Conservation (phyloP, 2,888 invertebrate species). For the Sphinx pinastri region DNA sequence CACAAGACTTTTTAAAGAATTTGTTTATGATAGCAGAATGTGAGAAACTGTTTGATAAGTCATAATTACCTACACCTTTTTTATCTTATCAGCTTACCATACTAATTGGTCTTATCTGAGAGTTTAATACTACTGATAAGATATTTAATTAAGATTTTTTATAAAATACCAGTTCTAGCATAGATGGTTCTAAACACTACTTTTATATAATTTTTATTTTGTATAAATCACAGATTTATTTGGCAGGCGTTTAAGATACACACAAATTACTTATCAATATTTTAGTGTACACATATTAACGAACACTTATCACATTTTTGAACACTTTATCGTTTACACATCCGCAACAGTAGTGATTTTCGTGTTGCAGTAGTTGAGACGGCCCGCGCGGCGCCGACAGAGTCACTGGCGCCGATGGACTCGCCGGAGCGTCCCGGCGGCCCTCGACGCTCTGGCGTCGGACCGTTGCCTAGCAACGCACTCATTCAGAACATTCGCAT, state of each 20-base stretch:
- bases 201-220: background rate
- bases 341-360: slow-evolving; percentile 28
- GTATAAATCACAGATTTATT: background rate
- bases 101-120: slow-evolving; percentile 49
- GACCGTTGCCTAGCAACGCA: slow-evolving; percentile 75
- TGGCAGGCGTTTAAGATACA: background rate
- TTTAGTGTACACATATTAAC: background rate
- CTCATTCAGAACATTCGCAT: slow-evolving; percentile 28
- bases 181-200: background rate
- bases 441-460: slow-evolving; percentile 71
- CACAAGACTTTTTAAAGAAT: background rate
- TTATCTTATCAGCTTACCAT: slow-evolving; percentile 32
- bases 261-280: background rate
- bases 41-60: background rate
- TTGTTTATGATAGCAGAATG: background rate
- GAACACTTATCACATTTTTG: background rate
- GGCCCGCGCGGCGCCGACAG: slow-evolving; percentile 59
- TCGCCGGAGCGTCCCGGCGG: slow-evolving; percentile 74
- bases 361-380: slow-evolving; percentile 31
- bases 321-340: background rate
- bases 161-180: background rate
- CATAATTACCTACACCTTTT: background rate
- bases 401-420: slow-evolving; percentile 62
- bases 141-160: background rate
- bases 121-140: slow-evolving; percentile 7